phyloP scores from a whole-genome alignment of 1,140 invertebrate genomes.

The Eulimnadia texana region DNA sequence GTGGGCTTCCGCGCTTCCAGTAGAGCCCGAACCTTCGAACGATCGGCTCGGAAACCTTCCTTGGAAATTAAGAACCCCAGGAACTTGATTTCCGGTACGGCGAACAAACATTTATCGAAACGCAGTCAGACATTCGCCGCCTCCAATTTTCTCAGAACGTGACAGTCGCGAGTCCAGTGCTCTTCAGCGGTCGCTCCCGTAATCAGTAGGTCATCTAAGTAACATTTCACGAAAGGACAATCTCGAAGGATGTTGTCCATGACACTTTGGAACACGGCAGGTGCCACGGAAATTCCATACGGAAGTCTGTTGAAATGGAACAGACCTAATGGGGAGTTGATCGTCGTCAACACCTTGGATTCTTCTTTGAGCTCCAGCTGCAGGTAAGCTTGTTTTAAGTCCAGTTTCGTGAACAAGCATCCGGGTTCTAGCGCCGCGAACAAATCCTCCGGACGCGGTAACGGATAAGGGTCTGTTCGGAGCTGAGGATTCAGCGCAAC shows the following conservation, averaged over 20 bases:
- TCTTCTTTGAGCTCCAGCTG: conserved; percentile 2
- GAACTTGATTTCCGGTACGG: conserved; percentile 1
- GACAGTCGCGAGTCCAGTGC: conserved; percentile 18
- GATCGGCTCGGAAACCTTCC: conserved; percentile 7
- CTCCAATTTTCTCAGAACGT: conserved; percentile 20
- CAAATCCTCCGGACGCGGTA: neutral
- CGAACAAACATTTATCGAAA: conserved; percentile 23
- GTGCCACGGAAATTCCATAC: conserved; percentile 31
- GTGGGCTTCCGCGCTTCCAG: conserved; percentile 9
- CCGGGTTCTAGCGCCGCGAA: neutral
- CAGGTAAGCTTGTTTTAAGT: neutral
- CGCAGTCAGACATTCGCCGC: conserved; percentile 24
- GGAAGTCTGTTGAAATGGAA: conserved; percentile 32
- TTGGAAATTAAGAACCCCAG: conserved; percentile 13
- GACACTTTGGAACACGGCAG: too few relatives aligned
- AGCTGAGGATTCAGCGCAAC: conserved; percentile 8
- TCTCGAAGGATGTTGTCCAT: conserved; percentile 7
- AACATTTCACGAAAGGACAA: neutral
- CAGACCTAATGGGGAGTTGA: conserved; percentile 22
- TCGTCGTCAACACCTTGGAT: neutral
- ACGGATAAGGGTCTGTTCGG: neutral
- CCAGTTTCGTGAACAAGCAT: neutral
- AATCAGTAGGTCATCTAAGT: conserved; percentile 22
- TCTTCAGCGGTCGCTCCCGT: conserved; percentile 17
- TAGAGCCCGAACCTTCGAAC: conserved; percentile 12